Percentiles rank a stretch among this genome's conserved stretches.
Conservation (phyloP, 1,140 invertebrate species). For the Achatina immaculata region DNA sequence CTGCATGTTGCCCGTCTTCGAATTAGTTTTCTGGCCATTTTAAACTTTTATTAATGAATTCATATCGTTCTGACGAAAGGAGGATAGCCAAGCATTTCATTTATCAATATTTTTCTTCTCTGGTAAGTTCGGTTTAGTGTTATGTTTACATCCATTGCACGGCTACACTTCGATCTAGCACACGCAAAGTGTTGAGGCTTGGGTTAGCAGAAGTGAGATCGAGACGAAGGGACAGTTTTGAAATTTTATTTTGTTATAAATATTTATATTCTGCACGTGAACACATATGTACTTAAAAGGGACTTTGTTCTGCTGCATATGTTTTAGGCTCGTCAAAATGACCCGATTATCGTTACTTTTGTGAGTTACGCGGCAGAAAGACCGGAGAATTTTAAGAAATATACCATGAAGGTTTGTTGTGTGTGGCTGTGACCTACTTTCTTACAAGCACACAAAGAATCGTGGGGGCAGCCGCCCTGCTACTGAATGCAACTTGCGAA, state of each 20-base stretch:
- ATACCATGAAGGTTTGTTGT: constrained; percentile 38
- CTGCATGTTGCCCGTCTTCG: constrained; percentile 11
- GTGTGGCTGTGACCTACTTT: constrained; percentile 39
- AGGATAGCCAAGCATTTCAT: background rate
- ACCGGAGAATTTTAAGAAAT: background rate
- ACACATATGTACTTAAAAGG: too few species aligned
- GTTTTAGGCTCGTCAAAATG: too few species aligned
- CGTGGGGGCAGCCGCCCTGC: constrained; percentile 12
- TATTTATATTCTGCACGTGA: too few species aligned
- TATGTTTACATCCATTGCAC: constrained; percentile 31
- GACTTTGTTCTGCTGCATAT: too few species aligned
- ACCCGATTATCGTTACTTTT: too few species aligned
- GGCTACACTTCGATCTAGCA: constrained; percentile 16
- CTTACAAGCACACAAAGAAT: constrained; percentile 29
- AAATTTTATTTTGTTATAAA: constrained; percentile 1
- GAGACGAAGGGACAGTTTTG: constrained; percentile 3
- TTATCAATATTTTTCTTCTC: constrained; percentile 17
- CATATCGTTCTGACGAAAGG: constrained; percentile 16
- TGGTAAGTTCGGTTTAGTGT: constrained; percentile 24
- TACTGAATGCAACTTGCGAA: constrained; percentile 5
- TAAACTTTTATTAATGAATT: background rate
- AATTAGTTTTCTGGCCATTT: constrained; percentile 19
- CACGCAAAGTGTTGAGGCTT: constrained; percentile 23
- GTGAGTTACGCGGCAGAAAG: background rate
- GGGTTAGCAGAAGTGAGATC: background rate